Conservation (phyloP, 1,140 invertebrate species). For the Apocrypta bakeri region DNA sequence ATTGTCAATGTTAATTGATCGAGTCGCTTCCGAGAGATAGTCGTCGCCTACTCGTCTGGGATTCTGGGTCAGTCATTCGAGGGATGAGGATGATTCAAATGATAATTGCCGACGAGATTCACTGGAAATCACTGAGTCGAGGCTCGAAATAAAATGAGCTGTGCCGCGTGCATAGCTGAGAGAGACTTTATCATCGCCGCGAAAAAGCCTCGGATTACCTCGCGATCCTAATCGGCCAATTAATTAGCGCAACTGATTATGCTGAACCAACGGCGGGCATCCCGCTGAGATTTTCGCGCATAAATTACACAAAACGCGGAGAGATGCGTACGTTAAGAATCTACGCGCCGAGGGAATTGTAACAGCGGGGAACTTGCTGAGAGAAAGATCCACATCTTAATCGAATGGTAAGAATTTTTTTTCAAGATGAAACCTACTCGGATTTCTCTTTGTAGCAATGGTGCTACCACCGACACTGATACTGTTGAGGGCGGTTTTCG, state of each 20-base stretch:
- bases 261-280: neutral
- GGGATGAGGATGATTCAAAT: neutral
- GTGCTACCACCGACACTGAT: neutral
- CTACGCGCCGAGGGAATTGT: neutral
- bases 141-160: neutral
- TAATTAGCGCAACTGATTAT: slow-evolving; percentile 39
- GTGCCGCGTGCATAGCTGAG: neutral
- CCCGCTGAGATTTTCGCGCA: slow-evolving; percentile 21
- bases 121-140: neutral
- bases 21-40: neutral
- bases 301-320: slow-evolving; percentile 19
- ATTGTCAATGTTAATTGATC: neutral
- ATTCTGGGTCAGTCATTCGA: neutral
- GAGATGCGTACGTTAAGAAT: neutral
- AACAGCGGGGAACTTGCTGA: neutral
- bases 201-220: slow-evolving; percentile 4
- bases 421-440: neutral
- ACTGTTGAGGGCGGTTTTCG: neutral
- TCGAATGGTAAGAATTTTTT: neutral
- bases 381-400: slow-evolving; percentile 47
- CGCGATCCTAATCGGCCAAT: slow-evolving; percentile 41
- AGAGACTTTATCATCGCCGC: neutral
- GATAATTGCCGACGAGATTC: neutral
- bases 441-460: neutral
- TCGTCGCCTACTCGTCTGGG: neutral